These are phyloP conservation scores for Notarius lentiginosus DNA, from an alignment of 2,113 vertebrate species.

Conservation along the genomic window DNA sequence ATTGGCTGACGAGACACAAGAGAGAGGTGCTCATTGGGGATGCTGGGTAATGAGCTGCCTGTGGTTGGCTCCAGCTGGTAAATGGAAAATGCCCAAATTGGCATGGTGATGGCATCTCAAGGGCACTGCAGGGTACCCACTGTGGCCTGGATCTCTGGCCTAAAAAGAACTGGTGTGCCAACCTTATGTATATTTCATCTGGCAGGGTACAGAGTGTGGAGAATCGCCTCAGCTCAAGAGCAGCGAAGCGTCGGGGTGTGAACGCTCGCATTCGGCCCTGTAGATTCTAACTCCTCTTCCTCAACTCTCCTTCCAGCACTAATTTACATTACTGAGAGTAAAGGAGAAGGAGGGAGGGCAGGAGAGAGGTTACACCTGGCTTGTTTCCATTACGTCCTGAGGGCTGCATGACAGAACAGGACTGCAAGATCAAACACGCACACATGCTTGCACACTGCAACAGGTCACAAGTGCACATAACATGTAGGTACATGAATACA, in stretches of 20 bases:
- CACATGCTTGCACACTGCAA: slow-evolving; percentile 31
- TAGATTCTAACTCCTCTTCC: slow-evolving; percentile 11
- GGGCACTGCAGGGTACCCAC: slow-evolving; percentile 15
- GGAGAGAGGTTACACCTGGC: not conserved
- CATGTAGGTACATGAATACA: not conserved
- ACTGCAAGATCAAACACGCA: slow-evolving; percentile 5
- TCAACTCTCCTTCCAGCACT: slow-evolving; percentile 18
- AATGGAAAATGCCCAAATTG: slow-evolving; percentile 41
- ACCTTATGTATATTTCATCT: slow-evolving; percentile 41
- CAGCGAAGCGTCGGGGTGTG: slow-evolving; percentile 35
- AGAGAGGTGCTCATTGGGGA: slow-evolving; percentile 26
- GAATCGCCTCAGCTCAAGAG: slow-evolving; percentile 24
- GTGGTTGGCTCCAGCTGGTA: slow-evolving; percentile 16
- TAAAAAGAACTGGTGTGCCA: slow-evolving; percentile 24
- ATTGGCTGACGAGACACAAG: slow-evolving; percentile 43
- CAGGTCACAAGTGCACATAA: slow-evolving; percentile 37
- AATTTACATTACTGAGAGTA: slow-evolving; percentile 39
- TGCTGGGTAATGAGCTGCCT: slow-evolving; percentile 46
- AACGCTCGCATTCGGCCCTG: slow-evolving; percentile 6
- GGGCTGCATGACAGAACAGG: slow-evolving; percentile 38
- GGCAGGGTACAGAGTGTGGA: slow-evolving; percentile 5
- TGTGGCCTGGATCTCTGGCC: slow-evolving; percentile 26
- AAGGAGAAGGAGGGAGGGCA: not conserved
- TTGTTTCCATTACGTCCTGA: slow-evolving; percentile 34
- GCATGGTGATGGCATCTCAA: slow-evolving; percentile 30